Base-by-base conservation (phyloP, 2,888 invertebrate species). In the Lithophane leautieri region DNA sequence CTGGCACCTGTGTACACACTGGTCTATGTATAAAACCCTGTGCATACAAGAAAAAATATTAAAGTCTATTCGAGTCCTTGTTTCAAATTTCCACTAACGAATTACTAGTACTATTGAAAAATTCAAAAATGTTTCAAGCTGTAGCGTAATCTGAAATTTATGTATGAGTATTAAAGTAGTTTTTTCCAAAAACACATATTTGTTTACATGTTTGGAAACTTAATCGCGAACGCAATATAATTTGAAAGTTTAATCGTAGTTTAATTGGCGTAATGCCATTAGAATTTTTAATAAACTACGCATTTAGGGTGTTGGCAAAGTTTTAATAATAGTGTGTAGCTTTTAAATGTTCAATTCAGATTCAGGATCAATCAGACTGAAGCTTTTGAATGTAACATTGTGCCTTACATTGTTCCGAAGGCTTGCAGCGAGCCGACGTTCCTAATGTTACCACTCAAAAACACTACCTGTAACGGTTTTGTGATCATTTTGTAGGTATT, bases 331-430 rank as follows among this genome's bases (percentile, higher is more conserved):
- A 67, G 19, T 19, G 16, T 42, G 25, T 73, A 68, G 54, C 61
- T 68, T 71, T 71, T 65, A 52, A 40, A 61, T 54, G 44, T 68
- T 68, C 11, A 58, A 61, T 71, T 69, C 28, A 62, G 12, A 61
- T 58, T 71, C 58, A 65, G 19, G 14, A 63, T 71, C 44, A 25
- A 76, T 47, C 63, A 40, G 84, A 84, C 73, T 84, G 81, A 76
- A 19, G 62, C n/a, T 71, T 75, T 60, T 42, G 25, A 62, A 62
- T 72, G 73, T 75, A 68, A 75, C 69, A 72, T 62, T 71, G 84
- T 81, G 83, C 84, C 81, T 84, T 83, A 69, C 65, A 58, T 47
- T 68, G 28, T 71, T 47, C 44, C 72, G 67, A 68, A 56, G 42
- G 81, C 61, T 80, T 62, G 50, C 54, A 34, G 52, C 56, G 65